phyloP scores from a whole-genome alignment of 2,797 vertebrate genomes.

The Peromyscus attwateri region DNA sequence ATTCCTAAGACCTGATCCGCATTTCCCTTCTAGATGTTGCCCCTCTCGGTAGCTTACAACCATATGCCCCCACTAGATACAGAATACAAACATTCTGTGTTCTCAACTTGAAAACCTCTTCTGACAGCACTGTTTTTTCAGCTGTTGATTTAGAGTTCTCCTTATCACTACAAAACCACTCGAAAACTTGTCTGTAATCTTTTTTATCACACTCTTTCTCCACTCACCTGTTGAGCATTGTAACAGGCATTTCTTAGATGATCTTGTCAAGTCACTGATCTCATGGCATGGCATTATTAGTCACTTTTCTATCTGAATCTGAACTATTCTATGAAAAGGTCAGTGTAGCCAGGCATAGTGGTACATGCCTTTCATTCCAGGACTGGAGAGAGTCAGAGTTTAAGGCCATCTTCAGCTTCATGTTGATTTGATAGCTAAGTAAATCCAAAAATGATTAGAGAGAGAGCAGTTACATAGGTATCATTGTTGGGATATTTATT shows the following conservation, averaged over 20 bases:
- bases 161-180: neutral
- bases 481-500: neutral
- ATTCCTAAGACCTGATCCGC: neutral
- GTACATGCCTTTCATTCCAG: neutral
- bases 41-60: neutral
- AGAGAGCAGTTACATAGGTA: neutral
- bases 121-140: neutral
- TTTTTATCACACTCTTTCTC: neutral
- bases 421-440: neutral
- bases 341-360: neutral
- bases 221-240: neutral
- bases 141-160: neutral
- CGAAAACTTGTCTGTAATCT: neutral
- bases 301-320: conserved; percentile 10
- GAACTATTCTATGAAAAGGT: neutral
- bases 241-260: neutral
- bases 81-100: neutral
- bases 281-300: neutral
- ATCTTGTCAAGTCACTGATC: neutral
- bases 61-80: neutral
- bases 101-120: neutral
- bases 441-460: neutral
- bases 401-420: neutral
- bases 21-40: neutral
- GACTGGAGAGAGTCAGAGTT: neutral